Base-by-base conservation (phyloP, 2,888 invertebrate species). In the Thyatira batis region DNA sequence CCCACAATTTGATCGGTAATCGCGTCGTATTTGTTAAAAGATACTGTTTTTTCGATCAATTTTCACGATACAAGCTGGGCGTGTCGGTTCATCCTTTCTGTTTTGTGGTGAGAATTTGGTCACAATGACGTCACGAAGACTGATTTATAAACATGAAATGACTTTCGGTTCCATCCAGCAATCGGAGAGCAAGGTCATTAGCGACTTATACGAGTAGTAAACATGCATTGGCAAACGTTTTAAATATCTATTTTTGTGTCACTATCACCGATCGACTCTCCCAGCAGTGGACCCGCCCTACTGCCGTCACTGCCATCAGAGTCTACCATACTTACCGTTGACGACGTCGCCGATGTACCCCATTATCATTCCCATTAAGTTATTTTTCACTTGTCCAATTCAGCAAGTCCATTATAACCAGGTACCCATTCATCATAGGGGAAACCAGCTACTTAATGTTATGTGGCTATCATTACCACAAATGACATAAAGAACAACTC, bases 141-240 rank as follows among this genome's bases (percentile, higher is more conserved):
- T 84, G 87, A 89, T 85, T 87, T 90, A 89, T 84, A 89, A 86
- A 89, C 89, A 85, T 82, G 80, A 82, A 87, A 84, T 73, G 75
- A 82, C 77, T 84, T 84, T 84, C 80, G 75, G 82, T 83, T 82
- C 80, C 80, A 86, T 85, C 81, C 76, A 84, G 82, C 76, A 81
- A 69, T 80, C 81, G 80, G 76, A 85, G 73, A 64, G 75, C 90
- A 90, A 90, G 90, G 90, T 89, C 88, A 84, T 82, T 74, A 78
- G 80, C 78, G 77, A 73, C 77, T 78, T 71, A 73, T 82, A 78
- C 67, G 74, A 76, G 76, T 82, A 82, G 80, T 85, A 87, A 87
- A 85, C 83, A 84, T 80, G 76, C 76, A 84, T 84, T 85, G 84
- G 80, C 81, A 85, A 82, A 80, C 73, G 76, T 77, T 85, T 73